Evolutionary conservation across 2,888 invertebrate species (phyloP).

Genomic region (Ormyrus rosae): DNA sequence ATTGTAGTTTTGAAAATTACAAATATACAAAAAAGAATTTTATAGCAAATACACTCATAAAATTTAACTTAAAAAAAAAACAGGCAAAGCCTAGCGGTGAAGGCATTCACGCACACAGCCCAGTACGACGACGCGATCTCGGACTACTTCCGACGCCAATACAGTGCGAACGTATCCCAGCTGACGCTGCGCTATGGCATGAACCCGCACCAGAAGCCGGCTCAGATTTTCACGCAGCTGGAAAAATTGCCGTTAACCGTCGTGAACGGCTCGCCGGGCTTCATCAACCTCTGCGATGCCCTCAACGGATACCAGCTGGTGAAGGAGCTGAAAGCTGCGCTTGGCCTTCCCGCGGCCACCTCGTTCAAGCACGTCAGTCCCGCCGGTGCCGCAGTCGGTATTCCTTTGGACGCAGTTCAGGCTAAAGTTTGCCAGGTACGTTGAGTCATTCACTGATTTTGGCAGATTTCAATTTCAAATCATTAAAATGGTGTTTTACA

Average conservation of each 20-base stretch:
- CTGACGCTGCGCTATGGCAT: slow-evolving; percentile 94
- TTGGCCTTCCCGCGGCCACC: slow-evolving; percentile 92
- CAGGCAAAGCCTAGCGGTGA: slow-evolving; percentile 88
- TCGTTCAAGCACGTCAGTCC: slow-evolving; percentile 99
- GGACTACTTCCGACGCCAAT: slow-evolving; percentile 95
- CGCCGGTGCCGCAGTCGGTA: slow-evolving; percentile 95
- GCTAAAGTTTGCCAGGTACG: slow-evolving; percentile 89
- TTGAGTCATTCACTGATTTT: background rate
- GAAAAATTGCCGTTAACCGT: slow-evolving; percentile 90
- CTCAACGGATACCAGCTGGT: slow-evolving; percentile 98
- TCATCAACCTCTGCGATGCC: slow-evolving; percentile 97
- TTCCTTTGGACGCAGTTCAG: slow-evolving; percentile 85
- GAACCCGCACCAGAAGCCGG: slow-evolving; percentile 99
- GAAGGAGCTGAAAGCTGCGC: slow-evolving; percentile 87
- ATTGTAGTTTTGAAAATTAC: background rate
- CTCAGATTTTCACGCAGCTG: slow-evolving; percentile 90
- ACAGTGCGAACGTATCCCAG: slow-evolving; percentile 86
- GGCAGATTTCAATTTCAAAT: background rate
- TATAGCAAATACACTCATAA: background rate
- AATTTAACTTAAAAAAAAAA: background rate
- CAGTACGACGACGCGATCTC: slow-evolving; percentile 96
- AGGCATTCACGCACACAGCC: slow-evolving; percentile 98
- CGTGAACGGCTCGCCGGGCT: slow-evolving; percentile 96
- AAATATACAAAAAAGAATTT: background rate
- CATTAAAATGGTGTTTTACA: slow-evolving; percentile 1